Evolutionary conservation across 2,888 invertebrate genomes (phyloP).

Genomic region (Nezara viridula): DNA sequence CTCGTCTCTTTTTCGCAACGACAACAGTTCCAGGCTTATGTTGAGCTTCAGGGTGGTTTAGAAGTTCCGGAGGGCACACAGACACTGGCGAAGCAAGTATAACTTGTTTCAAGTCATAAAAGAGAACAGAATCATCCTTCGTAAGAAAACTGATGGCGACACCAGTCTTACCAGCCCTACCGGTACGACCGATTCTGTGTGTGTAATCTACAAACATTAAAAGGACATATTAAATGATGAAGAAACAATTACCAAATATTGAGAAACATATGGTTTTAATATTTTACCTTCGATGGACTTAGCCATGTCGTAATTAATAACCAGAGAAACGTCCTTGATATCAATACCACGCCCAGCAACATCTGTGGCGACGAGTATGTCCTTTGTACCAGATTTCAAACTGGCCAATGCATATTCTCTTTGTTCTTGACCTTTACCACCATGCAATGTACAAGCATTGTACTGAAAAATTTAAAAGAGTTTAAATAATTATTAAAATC

Average conservation of each 20-base stretch:
- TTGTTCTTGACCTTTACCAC: slow-evolving; percentile 99
- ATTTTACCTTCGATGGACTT: slow-evolving; percentile 92
- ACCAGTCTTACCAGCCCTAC: slow-evolving; percentile 98
- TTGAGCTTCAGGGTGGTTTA: slow-evolving; percentile 98
- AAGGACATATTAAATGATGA: background rate
- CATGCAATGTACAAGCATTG: slow-evolving; percentile 97
- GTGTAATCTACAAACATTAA: slow-evolving; percentile 80
- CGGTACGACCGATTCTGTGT: slow-evolving; percentile 98
- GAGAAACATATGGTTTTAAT: background rate
- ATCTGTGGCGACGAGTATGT: slow-evolving; percentile 98
- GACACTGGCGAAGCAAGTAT: slow-evolving; percentile 91
- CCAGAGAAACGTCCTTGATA: slow-evolving; percentile 98
- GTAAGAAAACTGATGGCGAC: slow-evolving; percentile 96
- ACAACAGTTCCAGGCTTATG: slow-evolving; percentile 96
- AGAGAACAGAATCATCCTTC: slow-evolving; percentile 94
- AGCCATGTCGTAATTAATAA: slow-evolving; percentile 99
- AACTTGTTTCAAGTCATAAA: slow-evolving; percentile 97
- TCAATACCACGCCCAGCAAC: slow-evolving; percentile 99
- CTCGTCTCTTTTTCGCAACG: slow-evolving; percentile 89
- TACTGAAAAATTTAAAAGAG: slow-evolving; percentile 72
- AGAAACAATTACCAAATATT: background rate
- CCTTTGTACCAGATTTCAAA: slow-evolving; percentile 95
- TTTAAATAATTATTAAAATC: too few relatives aligned
- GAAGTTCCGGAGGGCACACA: slow-evolving; percentile 94
- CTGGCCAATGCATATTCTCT: slow-evolving; percentile 98